A percentile compares a stretch with the other conserved stretches of the same genome.
Conservation (phyloP, 2,113 vertebrate species). For the Hiodon alosoides region DNA sequence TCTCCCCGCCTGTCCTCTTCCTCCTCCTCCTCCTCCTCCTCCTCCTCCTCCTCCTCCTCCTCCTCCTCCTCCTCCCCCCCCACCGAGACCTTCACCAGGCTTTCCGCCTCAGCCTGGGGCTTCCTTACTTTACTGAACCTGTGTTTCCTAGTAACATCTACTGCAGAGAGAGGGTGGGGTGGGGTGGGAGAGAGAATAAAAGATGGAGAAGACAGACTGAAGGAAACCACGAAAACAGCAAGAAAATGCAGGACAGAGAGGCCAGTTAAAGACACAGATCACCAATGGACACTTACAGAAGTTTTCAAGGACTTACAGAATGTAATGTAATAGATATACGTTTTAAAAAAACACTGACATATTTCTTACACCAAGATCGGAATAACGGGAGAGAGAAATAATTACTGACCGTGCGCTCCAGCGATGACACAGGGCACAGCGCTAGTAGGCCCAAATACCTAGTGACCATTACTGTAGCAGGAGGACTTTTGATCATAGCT, state of each 20-base stretch:
- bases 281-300: neutral
- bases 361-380: neutral
- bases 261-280: slow-evolving; percentile 2
- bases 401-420: no score
- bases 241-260: slow-evolving; percentile 28
- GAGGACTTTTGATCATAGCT: neutral
- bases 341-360: neutral
- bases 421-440: no score
- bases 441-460: no score
- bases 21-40: slow-evolving; percentile 37
- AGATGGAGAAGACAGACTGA: slow-evolving; percentile 25
- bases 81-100: slow-evolving; percentile 25
- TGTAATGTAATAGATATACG: neutral
- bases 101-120: slow-evolving; percentile 40
- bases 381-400: no score
- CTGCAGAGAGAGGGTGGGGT: slow-evolving; percentile 24
- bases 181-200: slow-evolving; percentile 20
- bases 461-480: neutral
- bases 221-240: slow-evolving; percentile 22
- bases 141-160: slow-evolving; percentile 47
- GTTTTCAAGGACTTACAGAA: neutral
- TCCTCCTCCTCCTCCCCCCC: slow-evolving; percentile 38
- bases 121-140: slow-evolving; percentile 66
- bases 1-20: slow-evolving; percentile 29
- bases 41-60: slow-evolving; percentile 35